Base-by-base conservation (phyloP, 23 tunicate genomes). In the Ciona savignyi region DNA sequence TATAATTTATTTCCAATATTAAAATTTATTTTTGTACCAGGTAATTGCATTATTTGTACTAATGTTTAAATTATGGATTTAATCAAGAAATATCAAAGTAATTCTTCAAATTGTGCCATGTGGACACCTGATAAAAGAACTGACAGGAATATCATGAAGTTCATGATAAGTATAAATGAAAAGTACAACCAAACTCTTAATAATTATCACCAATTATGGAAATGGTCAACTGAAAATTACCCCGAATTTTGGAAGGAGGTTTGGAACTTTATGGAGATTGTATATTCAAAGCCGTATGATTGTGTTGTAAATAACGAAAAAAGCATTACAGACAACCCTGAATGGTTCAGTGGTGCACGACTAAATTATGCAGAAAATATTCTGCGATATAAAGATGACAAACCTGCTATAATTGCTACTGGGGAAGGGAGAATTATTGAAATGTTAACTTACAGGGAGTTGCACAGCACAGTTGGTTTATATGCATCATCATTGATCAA, bases 311-410 rank as follows among this genome's bases (percentile, higher is more conserved):
- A 88, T 73, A 68, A 20, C 20, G 67, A 34, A 20, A 30, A 60
- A 30, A 23, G 76, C 35, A 88, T 88, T 34, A 63, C 49, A 0
- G 81, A 83, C 48, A 74, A 64, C 62, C 96, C 96, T 3, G 72
- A 88, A 73, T 88, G 96, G 96, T 88, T 88, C 68, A 25, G 23
- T 11, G 96, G 88, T 29, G 88, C 96, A 6, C 30, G 34, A 49
- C 33, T 88, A 32, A 88, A 88, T 33, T 88, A 88, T 82, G 96
- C 96, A 23, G 96, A n/a, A n/a, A n/a, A n/a, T n/a, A n/a, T n/a
- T n/a, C n/a, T n/a, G n/a, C n/a, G n/a, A n/a, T n/a, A n/a, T 82
- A 68, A 83, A 27, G 96, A 82, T 65, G 96, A 88, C 71, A 68
- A 61, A 62, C 9, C 78, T 1, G 96, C 96, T 48, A 30, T 88